These are phyloP conservation scores for Prunella fulvescens DNA, from an alignment of 2,113 vertebrate genomes.

Conservation along the genomic window DNA sequence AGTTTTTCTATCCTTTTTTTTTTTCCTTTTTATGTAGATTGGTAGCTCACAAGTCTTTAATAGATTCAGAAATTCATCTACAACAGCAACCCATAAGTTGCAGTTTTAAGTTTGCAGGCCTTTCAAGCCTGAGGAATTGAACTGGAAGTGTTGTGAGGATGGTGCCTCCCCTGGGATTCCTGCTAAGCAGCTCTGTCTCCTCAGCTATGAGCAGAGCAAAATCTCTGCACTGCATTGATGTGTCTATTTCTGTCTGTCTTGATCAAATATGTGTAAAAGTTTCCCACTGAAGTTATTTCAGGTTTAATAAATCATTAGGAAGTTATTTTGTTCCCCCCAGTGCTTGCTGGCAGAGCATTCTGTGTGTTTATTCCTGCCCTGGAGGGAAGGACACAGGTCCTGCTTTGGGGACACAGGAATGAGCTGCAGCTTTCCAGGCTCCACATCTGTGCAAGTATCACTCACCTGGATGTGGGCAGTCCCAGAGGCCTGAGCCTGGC, in stretches of 20 bases:
- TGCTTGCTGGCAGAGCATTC: neutral
- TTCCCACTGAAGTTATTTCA: neutral
- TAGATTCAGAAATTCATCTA: neutral
- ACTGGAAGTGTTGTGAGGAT: neutral
- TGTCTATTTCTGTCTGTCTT: neutral
- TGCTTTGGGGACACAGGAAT: neutral
- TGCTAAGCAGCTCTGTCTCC: neutral
- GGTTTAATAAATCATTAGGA: neutral
- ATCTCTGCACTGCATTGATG: neutral
- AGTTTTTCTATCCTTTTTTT: neutral
- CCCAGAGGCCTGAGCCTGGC: neutral
- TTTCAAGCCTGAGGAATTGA: neutral
- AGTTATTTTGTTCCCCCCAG: neutral
- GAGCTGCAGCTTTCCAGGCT: neutral
- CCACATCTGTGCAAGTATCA: accelerated
- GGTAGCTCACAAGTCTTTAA: neutral
- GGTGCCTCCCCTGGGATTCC: neutral
- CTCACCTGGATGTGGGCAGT: neutral
- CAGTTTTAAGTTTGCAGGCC: neutral
- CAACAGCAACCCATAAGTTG: neutral
- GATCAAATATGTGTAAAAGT: neutral
- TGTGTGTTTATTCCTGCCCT: neutral
- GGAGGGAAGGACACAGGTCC: neutral
- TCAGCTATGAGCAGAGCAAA: neutral
- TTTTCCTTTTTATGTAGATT: neutral